Evolutionary conservation across 1,140 invertebrate species (phyloP), one percentile per base, ranked within the genome.

Genomic region (Drosophila auraria): DNA sequence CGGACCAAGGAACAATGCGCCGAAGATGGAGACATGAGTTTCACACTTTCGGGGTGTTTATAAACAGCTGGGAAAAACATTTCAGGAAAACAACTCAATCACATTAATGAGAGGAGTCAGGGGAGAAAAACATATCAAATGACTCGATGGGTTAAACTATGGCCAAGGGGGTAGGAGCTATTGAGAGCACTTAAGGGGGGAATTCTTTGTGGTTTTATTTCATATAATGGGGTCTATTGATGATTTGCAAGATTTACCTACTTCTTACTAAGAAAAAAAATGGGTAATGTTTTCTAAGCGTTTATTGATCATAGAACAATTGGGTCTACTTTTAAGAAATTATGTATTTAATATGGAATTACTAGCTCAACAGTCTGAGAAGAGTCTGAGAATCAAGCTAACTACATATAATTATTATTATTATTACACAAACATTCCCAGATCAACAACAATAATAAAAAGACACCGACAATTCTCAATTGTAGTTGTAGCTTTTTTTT

Each of bases 1-100:
- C 15, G 7, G 12, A 47, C n/a, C 27, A 42, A 60, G 66, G 45
- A 59, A 60, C 36, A 72, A 73, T 60, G 27, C 68, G 20, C 14
- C 49, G 53, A 63, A 77, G 79, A 83, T 79, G 63, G 40, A 79
- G 68, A 66, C 78, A 66, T 62, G 83, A 58, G 45, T 66, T 77
- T 87, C 71, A 77, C 80, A 87, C 83, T 77, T 76, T 63, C 56
- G 38, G 50, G 17, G 15, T 71, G 78, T 80, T 81, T 80, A 50
- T 65, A 80, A 80, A 71, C 79, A 57, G 56, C 60, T 69, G 80
- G 23, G 45, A 11, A 51, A 78, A 82, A 68, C 61, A 78, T 62
- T 69, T 62, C 44, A 42, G 45, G 42, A 45, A 64, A 66, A 80
- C 51, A 75, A 66, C 69, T 69, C 54, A 74, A 79, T 79, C 63